These are phyloP conservation scores for Rhabdophis nuchalis DNA, from an alignment of 2,797 vertebrate genomes.

Conservation along the genomic window DNA sequence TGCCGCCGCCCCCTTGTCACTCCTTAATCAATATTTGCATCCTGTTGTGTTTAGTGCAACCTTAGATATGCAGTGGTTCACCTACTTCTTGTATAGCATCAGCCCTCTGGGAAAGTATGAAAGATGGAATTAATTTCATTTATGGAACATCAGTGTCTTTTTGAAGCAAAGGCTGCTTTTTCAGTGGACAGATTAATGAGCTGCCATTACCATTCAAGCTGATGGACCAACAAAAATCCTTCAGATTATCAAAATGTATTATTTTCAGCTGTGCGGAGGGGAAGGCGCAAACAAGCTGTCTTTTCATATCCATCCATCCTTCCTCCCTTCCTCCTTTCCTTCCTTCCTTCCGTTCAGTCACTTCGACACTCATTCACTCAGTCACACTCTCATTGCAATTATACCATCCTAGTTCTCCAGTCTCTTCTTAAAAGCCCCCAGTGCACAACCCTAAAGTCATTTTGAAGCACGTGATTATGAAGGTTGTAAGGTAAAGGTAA, in stretches of 20 bases:
- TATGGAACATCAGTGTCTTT: slow-evolving; percentile 12
- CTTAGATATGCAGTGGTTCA: neutral
- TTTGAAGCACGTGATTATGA: neutral
- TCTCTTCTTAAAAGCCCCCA: neutral
- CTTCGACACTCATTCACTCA: neutral
- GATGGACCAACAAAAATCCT: neutral
- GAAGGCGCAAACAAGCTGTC: neutral
- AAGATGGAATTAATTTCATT: slow-evolving; percentile 7
- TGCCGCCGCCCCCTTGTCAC: slow-evolving; percentile 15
- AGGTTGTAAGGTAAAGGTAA: neutral
- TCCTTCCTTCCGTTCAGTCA: neutral
- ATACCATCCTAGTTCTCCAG: neutral
- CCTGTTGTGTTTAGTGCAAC: slow-evolving; percentile 24
- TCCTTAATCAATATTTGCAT: slow-evolving; percentile 54
- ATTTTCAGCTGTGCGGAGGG: slow-evolving; percentile 24
- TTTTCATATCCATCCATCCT: neutral
- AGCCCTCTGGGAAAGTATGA: neutral
- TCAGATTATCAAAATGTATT: neutral
- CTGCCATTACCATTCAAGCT: neutral
- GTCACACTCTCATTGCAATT: neutral
- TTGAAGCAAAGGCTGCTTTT: slow-evolving; percentile 16
- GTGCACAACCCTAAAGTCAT: neutral
- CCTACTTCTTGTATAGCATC: neutral
- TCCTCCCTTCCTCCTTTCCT: too few relatives aligned
- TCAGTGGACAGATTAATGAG: slow-evolving; percentile 9